These are phyloP conservation scores for Mizuhopecten yessoensis DNA, from an alignment of 1,140 invertebrate genomes.

Conservation along the genomic window DNA sequence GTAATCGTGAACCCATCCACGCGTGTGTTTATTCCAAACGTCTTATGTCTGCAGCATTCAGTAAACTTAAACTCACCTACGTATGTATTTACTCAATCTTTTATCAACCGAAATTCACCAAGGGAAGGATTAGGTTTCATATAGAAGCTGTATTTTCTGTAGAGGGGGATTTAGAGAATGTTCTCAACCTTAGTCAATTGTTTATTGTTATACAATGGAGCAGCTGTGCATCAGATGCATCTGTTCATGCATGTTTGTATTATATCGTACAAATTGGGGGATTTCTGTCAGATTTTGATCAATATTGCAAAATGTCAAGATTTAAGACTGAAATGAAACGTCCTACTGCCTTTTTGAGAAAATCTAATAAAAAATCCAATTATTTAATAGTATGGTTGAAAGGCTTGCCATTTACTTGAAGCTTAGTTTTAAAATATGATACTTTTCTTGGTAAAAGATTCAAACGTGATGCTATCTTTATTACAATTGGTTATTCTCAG, in stretches of 20 bases:
- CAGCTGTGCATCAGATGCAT: neutral
- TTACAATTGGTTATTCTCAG: neutral
- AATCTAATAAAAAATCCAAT: neutral
- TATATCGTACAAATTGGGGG: neutral
- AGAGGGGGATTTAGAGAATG: neutral
- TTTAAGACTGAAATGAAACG: neutral
- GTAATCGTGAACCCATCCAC: neutral
- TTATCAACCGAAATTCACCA: neutral
- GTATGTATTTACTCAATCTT: neutral
- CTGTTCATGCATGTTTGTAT: neutral
- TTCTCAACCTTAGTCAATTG: too few relatives aligned
- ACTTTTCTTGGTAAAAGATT: neutral
- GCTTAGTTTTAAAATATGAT: neutral
- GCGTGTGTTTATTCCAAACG: neutral
- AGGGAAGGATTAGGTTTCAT: constrained; percentile 4
- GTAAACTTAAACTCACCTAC: neutral
- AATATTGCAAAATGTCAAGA: neutral
- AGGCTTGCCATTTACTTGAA: too few relatives aligned
- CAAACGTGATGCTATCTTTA: neutral
- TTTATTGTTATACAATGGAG: neutral
- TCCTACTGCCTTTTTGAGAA: neutral
- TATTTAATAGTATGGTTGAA: neutral
- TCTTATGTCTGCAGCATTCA: too few relatives aligned
- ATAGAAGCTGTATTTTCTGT: neutral
- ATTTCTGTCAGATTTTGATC: neutral